Evolutionary conservation across 2,888 invertebrate genomes (phyloP), one percentile per base, ranked within the genome.

Genomic region (Phortica magna): DNA sequence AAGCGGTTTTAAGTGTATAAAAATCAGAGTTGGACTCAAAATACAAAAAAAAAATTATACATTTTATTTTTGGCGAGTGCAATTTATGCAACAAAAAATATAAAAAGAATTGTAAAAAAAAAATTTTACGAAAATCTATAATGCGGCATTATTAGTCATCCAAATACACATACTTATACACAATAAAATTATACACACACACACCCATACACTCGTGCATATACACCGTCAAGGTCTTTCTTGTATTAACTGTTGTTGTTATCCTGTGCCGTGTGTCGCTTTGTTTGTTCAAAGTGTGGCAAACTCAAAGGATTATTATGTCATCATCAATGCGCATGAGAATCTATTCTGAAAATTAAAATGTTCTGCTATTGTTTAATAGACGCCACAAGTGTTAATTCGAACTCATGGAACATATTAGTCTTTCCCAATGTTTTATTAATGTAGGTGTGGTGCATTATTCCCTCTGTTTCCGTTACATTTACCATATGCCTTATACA

Each of bases 71-170:
- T 42, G 43, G 12, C 39, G 7, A 43, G 22, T 7, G n/a, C 65
- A 74, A 79, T 75, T 48, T 9, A 68, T 7, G n/a, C 67, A 57
- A 64, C 77, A 76, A 71, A 76, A 79, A 81, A 80, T 75, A 59
- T 67, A 80, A 76, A 79, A 76, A 78, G 73, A 83, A 43, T 22
- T 22, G 4, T 3, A 19, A 14, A 53, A 77, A 59, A 59, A 59
- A 17, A 59, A 61, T 9, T 12, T 10, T 61, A 31, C 9, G 9
- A 7, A 17, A 70, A 77, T 43, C 70, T 43, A 64, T 48, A 68
- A 19, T 68, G 42, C 43, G 42, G 19, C 19, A 48, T 39, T 71
- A 71, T 71, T 71, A 71, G 70, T 71, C 70, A 71, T 68, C 68
- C 67, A 67, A 14, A 39, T 43, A 57, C 17, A 42, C 73, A 41